Percentiles rank a stretch among this genome's conserved stretches.
Evolutionary conservation across 2,113 vertebrate species (phyloP).

Genomic region (Canis aureus): DNA sequence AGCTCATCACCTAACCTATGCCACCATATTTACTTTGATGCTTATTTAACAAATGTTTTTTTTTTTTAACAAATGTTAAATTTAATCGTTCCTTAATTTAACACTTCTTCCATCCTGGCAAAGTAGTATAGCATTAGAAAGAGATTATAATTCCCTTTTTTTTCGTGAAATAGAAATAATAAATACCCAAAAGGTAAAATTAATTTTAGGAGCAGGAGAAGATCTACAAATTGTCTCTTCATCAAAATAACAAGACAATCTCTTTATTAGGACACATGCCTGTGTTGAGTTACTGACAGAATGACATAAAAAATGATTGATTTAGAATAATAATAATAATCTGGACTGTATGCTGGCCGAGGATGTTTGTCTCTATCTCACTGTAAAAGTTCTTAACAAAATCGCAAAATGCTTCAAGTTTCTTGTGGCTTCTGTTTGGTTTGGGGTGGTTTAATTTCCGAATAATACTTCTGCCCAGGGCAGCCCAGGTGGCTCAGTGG

Average conservation of each 20-base stretch:
- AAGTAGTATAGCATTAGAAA: slow-evolving; percentile 30
- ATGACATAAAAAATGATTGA: background rate
- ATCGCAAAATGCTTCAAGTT: background rate
- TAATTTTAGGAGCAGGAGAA: background rate
- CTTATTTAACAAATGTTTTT: background rate
- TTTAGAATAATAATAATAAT: background rate
- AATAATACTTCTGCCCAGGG: background rate
- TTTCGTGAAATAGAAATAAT: slow-evolving; percentile 5
- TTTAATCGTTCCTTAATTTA: slow-evolving; percentile 46
- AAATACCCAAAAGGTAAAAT: background rate
- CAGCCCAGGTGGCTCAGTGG: too few species aligned
- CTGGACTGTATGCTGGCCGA: background rate
- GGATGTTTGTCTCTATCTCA: background rate
- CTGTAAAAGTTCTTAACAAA: background rate
- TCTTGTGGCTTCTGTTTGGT: background rate
- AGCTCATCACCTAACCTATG: background rate
- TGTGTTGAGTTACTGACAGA: slow-evolving; percentile 17
- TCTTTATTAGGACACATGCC: background rate
- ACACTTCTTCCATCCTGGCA: background rate
- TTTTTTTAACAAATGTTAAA: background rate
- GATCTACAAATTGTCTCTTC: background rate
- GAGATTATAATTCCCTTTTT: background rate
- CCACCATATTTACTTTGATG: background rate
- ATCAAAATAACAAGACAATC: background rate
- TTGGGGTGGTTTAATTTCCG: background rate